Evolutionary conservation across 2,888 invertebrate species (phyloP), one percentile per base, ranked within the genome.

Genomic region (Agapostemon virescens): DNA sequence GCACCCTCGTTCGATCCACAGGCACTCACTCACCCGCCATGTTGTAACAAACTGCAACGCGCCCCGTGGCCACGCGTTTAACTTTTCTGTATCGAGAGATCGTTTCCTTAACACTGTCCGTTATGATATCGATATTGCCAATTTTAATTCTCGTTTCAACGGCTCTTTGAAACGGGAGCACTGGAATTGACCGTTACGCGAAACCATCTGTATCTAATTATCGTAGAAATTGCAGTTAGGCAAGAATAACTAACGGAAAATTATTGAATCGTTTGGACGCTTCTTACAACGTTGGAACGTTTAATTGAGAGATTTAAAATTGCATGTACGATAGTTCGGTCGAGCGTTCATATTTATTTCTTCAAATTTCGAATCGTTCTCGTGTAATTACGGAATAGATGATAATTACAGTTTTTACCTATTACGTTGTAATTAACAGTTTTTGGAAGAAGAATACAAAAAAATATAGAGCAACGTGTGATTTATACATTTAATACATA

Each of bases 11-110:
- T 88, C 88, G 89, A 87, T 90, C 89, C 89, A 89, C 90, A 88
- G 89, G 88, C 92, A 92, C 90, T 90, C 92, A 92, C 92, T 92
- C 92, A 92, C 92, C 92, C 92, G 92, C 92, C 92, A 92, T 92
- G 89, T 92, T 92, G 92, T 89, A 92, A 92, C 92, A 92, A 92
- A 92, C 92, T 92, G 87, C 88, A 77, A 86, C 91, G 92, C 90
- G 68, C 88, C 84, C 92, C 87, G 81, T 84, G 91, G 89, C 85
- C 75, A 45, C 74, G 79, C 82, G 69, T 33, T 67, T 66, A 88
- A 87, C 82, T 78, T 61, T 64, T 9, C 67, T 3, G 42, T 66
- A 79, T 87, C 86, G 86, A 87, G 75, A 75, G 68, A 67, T 75
- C 87, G 80, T 71, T 79, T 55, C 67, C 42, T 64, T 52, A 68